Evolutionary conservation across 1,140 invertebrate species (phyloP), one percentile per base, ranked within the genome.

Genomic region (Saxidomus purpurata): DNA sequence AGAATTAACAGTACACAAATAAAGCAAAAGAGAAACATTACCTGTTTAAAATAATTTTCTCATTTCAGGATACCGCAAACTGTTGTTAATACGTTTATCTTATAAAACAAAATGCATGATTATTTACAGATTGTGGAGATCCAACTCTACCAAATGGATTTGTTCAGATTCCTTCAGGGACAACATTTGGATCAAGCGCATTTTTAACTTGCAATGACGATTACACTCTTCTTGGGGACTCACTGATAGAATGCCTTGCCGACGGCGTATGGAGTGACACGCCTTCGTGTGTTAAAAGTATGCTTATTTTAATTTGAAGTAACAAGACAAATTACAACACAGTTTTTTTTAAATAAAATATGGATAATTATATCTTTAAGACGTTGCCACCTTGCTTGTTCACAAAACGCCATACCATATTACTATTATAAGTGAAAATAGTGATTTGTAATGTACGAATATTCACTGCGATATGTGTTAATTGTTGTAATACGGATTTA

Each of bases 71-170:
- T 15, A 13, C 52, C 52, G 52, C n/a, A 13, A n/a, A 55, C 13
- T 13, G 52, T 13, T 15, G n/a, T 55, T n/a, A n/a, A n/a, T n/a
- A n/a, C n/a, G n/a, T n/a, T n/a, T n/a, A n/a, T n/a, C n/a, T n/a
- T n/a, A n/a, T n/a, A n/a, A n/a, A n/a, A n/a, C n/a, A n/a, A n/a
- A n/a, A n/a, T n/a, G n/a, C n/a, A n/a, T n/a, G n/a, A n/a, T n/a
- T n/a, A n/a, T n/a, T n/a, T n/a, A 40, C 49, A 87, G 76, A 61
- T n/a, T 87, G 85, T 67, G 76, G 34, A 11, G 59, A 87, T 28
- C 85, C 85, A 4, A 79, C 85, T n/a, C 74, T 59, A 0, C 9
- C 11, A 13, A 79, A 79, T 40, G 85, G 85, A 40, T 3, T 28
- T 25, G 25, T 59, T 22, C 71, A 87, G 31, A 19, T 49, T 36